These are phyloP conservation scores for Epistrophe grossulariae DNA, from an alignment of 2,888 invertebrate genomes.

Conservation along the genomic window DNA sequence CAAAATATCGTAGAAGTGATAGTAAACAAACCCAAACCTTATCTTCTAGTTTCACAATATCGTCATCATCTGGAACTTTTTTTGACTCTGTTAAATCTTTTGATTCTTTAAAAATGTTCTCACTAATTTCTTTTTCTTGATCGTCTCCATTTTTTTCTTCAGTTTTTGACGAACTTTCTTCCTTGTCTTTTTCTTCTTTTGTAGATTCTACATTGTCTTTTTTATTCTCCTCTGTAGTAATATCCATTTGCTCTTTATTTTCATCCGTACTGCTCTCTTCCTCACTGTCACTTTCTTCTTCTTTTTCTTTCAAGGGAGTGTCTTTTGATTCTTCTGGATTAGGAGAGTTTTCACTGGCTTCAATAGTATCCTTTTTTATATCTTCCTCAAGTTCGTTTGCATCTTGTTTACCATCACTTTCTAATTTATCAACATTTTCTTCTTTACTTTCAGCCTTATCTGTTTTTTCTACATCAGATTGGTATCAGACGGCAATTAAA, in stretches of 20 bases:
- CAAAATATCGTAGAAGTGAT: conserved; percentile 1
- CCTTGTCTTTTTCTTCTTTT: conserved; percentile 63
- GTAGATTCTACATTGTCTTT: conserved; percentile 49
- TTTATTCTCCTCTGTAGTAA: conserved; percentile 48
- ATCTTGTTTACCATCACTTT: conserved; percentile 55
- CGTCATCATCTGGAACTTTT: conserved; percentile 6
- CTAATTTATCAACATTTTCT: conserved; percentile 11
- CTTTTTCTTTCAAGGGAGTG: neutral
- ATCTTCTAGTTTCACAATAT: conserved; percentile 30
- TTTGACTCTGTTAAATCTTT: conserved; percentile 15
- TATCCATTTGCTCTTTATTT: conserved; percentile 54
- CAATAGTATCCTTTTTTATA: conserved; percentile 31
- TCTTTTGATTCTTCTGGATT: conserved; percentile 20
- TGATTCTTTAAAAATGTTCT: conserved; percentile 33
- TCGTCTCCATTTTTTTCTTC: conserved; percentile 45
- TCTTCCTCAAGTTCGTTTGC: conserved; percentile 52
- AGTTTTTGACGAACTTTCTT: conserved; percentile 15
- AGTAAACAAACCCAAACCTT: conserved; percentile 56
- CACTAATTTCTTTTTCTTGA: conserved; percentile 23
- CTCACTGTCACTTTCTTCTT: conserved; percentile 52
- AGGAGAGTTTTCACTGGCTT: conserved; percentile 1
- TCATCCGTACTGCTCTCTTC: conserved; percentile 46
- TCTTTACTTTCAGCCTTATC: conserved; percentile 27
- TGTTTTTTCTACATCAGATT: conserved; percentile 42
- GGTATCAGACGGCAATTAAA: conserved; percentile 28